Conservation (phyloP, 2,113 vertebrate genomes). For the Phasianus colchicus region DNA sequence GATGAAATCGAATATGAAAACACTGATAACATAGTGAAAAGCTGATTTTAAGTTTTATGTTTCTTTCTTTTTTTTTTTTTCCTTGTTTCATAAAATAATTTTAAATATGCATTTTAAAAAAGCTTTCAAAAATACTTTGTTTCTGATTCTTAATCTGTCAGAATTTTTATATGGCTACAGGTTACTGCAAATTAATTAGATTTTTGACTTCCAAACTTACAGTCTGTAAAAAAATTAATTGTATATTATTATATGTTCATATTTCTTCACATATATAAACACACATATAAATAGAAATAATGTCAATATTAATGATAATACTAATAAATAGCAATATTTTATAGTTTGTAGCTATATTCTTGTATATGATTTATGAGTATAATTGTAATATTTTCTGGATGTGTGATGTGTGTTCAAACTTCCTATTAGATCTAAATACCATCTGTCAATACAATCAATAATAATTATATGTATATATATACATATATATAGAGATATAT, state of each 20-base stretch:
- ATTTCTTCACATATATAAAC: not conserved
- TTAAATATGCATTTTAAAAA: not conserved
- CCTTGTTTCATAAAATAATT: not conserved
- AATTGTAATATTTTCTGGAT: not conserved
- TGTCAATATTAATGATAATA: too few relatives aligned
- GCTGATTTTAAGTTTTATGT: not conserved
- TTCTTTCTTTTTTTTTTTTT: not conserved
- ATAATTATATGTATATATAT: not conserved
- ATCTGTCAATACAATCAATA: not conserved
- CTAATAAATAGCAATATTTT: not conserved
- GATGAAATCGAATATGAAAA: not conserved
- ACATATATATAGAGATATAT: too few relatives aligned
- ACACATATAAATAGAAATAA: not conserved
- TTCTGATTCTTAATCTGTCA: not conserved
- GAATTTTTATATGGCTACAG: not conserved
- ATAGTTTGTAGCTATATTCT: not conserved
- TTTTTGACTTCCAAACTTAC: not conserved
- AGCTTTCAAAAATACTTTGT: not conserved
- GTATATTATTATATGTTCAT: not conserved
- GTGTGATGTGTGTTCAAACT: not conserved
- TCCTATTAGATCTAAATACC: not conserved
- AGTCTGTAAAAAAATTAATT: not conserved
- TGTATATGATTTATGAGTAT: not conserved
- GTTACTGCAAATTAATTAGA: not conserved
- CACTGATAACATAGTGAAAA: not conserved